phyloP scores from a whole-genome alignment of 2,113 vertebrate genomes.

The Casuarius casuarius region DNA sequence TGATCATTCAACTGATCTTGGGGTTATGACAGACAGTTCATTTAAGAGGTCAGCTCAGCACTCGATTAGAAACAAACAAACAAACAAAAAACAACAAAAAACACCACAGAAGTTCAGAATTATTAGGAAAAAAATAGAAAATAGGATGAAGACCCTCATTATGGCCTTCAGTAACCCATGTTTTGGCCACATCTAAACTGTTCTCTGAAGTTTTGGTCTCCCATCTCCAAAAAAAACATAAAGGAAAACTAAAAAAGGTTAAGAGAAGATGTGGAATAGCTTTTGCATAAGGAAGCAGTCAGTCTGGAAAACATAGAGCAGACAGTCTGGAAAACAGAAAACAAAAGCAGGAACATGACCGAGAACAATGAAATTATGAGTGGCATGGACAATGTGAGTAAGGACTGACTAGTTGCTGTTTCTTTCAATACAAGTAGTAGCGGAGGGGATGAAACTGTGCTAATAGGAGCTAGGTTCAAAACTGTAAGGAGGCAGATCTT shows the following conservation, averaged over 20 bases:
- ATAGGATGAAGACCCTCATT: not conserved
- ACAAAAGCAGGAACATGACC: not conserved
- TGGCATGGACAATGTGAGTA: constrained; percentile 14
- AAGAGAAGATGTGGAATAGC: not conserved
- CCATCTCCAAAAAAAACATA: not conserved
- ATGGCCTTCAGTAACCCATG: not conserved
- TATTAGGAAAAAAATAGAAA: not conserved
- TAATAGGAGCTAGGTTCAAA: not conserved
- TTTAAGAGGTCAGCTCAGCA: not conserved
- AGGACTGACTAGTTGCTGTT: not conserved
- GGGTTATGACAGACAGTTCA: not conserved
- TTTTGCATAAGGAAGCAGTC: not conserved
- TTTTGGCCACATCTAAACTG: not conserved
- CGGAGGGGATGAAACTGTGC: not conserved
- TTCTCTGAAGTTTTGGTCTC: not conserved
- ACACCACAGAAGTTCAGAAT: not conserved
- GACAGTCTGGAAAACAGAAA: not conserved
- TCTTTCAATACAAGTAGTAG: not conserved
- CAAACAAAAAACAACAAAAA: not conserved
- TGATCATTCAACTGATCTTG: not conserved
- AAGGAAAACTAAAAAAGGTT: not conserved
- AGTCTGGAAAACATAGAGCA: not conserved
- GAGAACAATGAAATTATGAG: not conserved
- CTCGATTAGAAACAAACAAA: not conserved
- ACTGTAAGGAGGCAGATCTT: not conserved